These are phyloP conservation scores for Python bivittatus DNA, from an alignment of 2,113 vertebrate genomes.

Conservation along the genomic window DNA sequence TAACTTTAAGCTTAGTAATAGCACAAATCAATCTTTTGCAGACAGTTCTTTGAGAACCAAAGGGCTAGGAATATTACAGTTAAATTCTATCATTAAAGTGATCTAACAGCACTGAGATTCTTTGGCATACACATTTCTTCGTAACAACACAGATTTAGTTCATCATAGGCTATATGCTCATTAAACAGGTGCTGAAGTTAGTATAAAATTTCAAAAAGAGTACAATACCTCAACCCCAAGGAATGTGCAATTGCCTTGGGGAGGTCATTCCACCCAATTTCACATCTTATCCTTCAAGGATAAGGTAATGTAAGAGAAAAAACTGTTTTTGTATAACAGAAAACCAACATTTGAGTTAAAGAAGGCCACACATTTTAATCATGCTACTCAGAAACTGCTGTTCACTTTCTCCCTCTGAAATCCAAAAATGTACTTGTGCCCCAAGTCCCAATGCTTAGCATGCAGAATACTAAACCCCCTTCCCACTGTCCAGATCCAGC, in stretches of 20 bases:
- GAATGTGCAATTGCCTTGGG: constrained; percentile 10
- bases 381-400: background rate
- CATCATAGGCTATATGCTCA: background rate
- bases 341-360: background rate
- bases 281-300: background rate
- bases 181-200: constrained; percentile 13
- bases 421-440: background rate
- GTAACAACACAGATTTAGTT: background rate
- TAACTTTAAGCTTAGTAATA: background rate
- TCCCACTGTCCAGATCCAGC: background rate
- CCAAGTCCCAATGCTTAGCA: background rate
- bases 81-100: background rate
- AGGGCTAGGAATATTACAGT: background rate
- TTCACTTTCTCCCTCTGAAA: no score
- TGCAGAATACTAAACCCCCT: background rate
- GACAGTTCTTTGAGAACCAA: background rate
- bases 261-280: constrained; percentile 17
- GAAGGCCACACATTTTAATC: background rate
- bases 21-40: background rate
- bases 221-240: background rate
- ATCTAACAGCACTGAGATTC: background rate
- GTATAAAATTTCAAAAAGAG: constrained; percentile 17
- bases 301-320: background rate
- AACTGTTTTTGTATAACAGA: background rate
- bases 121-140: background rate